A percentile compares a stretch with the other conserved stretches of the same genome.
These are phyloP conservation scores for Bujurquina vittata DNA, from an alignment of 2,113 vertebrate species.

Conservation along the genomic window DNA sequence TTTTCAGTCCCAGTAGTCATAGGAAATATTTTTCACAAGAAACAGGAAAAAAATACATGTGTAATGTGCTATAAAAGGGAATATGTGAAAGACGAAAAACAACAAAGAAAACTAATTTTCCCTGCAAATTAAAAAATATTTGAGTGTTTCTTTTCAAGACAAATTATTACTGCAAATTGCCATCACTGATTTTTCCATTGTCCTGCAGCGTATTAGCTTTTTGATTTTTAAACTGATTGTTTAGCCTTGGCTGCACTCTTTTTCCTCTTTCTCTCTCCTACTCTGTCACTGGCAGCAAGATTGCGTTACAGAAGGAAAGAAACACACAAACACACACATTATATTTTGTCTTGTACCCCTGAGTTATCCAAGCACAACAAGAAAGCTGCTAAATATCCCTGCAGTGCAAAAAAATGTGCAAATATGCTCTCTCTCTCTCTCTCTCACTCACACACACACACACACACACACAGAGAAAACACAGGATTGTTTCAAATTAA, in stretches of 20 bases:
- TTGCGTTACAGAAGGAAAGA: not conserved
- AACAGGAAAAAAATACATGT: not conserved
- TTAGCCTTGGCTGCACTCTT: conserved; percentile 1
- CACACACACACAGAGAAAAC: not conserved
- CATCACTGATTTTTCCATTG: not conserved
- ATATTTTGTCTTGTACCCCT: conserved; percentile 15
- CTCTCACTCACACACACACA: too few species aligned
- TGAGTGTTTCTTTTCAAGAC: not conserved
- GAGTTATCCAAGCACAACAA: conserved; percentile 30
- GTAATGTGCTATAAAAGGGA: not conserved
- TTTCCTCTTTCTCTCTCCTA: not conserved
- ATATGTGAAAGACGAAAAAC: not conserved
- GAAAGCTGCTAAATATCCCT: conserved; percentile 20
- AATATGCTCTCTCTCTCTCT: too few species aligned
- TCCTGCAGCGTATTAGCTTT: not conserved
- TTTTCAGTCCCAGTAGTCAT: too few species aligned
- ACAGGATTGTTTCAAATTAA: not conserved
- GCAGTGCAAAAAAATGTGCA: not conserved
- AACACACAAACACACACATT: not conserved
- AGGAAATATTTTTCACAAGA: not conserved
- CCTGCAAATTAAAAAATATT: not conserved
- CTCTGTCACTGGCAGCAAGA: conserved; percentile 54
- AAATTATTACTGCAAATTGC: not conserved
- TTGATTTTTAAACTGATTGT: conserved; percentile 5
- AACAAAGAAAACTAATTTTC: not conserved